phyloP scores from a whole-genome alignment of 2,888 invertebrate genomes.

The Lepidochitona cinerea region DNA sequence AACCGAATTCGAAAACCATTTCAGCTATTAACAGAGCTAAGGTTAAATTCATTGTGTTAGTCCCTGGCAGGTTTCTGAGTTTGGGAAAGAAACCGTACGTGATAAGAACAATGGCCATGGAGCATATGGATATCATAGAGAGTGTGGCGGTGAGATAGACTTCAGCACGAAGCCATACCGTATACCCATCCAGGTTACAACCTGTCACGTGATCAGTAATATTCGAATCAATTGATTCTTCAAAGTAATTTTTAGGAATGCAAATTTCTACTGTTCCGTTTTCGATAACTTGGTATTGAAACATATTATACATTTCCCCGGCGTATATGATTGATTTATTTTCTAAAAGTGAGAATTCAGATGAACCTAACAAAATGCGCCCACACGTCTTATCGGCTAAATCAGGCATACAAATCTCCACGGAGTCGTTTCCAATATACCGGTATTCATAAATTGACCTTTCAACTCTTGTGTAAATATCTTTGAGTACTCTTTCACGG shows the following conservation, averaged over 20 bases:
- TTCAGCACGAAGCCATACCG: constrained; percentile 39
- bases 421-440: background rate
- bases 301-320: constrained; percentile 37
- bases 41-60: constrained; percentile 68
- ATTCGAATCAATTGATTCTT: background rate
- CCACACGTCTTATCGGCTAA: constrained; percentile 45
- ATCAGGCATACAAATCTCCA: constrained; percentile 28
- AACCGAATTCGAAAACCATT: constrained; percentile 38
- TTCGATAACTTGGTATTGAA: constrained; percentile 43
- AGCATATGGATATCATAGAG: constrained; percentile 58
- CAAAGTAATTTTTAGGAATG: constrained; percentile 24
- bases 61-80: constrained; percentile 68
- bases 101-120: constrained; percentile 59
- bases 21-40: constrained; percentile 64
- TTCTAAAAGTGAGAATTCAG: constrained; percentile 37
- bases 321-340: constrained; percentile 45
- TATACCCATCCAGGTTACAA: background rate
- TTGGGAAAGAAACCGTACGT: constrained; percentile 64
- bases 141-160: constrained; percentile 50
- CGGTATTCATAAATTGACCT: background rate
- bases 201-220: background rate
- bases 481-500: constrained; percentile 38
- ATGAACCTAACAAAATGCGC: constrained; percentile 32
- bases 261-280: constrained; percentile 47
- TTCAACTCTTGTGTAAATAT: constrained; percentile 38